Conservation (phyloP, 2,888 invertebrate genomes). For the Eupithecia tripunctaria region DNA sequence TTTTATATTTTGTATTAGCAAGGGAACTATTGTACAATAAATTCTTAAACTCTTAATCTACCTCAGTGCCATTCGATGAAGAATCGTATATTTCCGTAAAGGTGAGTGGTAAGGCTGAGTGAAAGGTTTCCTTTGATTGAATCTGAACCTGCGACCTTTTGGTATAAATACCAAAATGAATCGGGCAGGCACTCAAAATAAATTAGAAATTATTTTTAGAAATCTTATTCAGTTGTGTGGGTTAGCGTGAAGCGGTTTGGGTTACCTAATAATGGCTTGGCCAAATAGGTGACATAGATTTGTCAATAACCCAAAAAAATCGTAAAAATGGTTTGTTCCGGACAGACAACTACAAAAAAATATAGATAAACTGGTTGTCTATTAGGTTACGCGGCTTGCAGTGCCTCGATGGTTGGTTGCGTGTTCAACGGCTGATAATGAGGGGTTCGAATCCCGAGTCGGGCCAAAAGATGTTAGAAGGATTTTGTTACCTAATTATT, state of each 20-base stretch:
- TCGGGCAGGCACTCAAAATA: conserved; percentile 9
- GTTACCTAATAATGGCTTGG: conserved; percentile 30
- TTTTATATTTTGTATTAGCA: background rate
- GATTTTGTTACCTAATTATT: background rate
- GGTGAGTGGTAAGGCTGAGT: conserved; percentile 1
- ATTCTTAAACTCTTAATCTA: background rate
- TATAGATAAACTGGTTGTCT: too few relatives aligned
- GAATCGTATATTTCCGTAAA: background rate
- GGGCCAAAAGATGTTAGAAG: background rate
- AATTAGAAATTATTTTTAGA: conserved; percentile 21
- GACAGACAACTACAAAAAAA: too few relatives aligned
- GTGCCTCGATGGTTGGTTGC: too few relatives aligned
- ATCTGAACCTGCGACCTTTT: conserved; percentile 15
- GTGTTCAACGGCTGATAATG: background rate
- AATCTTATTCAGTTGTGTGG: conserved; percentile 38
- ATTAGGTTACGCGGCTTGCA: too few relatives aligned
- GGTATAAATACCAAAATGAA: conserved; percentile 10
- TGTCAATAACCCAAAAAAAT: background rate
- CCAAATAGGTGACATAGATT: conserved; percentile 17
- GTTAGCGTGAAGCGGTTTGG: conserved; percentile 33
- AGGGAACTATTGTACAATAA: background rate
- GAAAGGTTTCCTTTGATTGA: conserved; percentile 13
- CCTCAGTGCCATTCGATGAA: background rate
- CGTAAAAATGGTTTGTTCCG: background rate
- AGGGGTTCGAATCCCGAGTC: background rate